A percentile compares a stretch with the other conserved stretches of the same genome.
Evolutionary conservation across 2,797 vertebrate genomes (phyloP).

Genomic region (Prionace glauca): DNA sequence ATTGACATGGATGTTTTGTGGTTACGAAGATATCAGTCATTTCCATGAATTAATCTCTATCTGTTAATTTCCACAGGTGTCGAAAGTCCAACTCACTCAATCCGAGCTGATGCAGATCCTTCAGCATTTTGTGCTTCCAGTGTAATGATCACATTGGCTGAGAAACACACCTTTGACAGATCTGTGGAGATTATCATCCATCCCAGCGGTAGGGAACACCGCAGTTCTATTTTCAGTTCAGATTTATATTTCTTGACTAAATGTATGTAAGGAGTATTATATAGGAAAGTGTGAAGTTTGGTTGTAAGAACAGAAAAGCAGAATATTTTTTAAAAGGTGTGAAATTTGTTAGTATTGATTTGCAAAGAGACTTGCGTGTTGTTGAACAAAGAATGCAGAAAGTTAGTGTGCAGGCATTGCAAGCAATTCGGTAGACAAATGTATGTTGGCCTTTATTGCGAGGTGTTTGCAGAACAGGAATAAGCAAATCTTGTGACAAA

Average conservation of each 20-base stretch:
- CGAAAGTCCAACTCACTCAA: slow-evolving; percentile 89
- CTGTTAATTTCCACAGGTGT: slow-evolving; percentile 64
- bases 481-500: too few relatives aligned
- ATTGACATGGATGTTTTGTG: background rate
- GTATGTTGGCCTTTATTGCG: too few relatives aligned
- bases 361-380: too few relatives aligned
- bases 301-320: too few relatives aligned
- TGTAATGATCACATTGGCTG: slow-evolving; percentile 79
- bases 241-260: background rate
- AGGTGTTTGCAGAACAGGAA: too few relatives aligned
- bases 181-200: slow-evolving; percentile 90
- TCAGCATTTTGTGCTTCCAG: slow-evolving; percentile 77
- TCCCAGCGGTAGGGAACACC: slow-evolving; percentile 71
- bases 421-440: too few relatives aligned
- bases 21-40: background rate
- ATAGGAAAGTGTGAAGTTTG: too few relatives aligned
- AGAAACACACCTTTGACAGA: slow-evolving; percentile 92
- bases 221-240: background rate
- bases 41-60: background rate
- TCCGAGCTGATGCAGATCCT: slow-evolving; percentile 84
- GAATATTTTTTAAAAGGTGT: too few relatives aligned
- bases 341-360: too few relatives aligned
- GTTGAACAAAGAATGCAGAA: too few relatives aligned
- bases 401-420: too few relatives aligned
- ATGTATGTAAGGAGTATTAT: background rate